These are phyloP conservation scores for Thripadectes ignobilis DNA, from an alignment of 2,797 vertebrate genomes.

Conservation along the genomic window DNA sequence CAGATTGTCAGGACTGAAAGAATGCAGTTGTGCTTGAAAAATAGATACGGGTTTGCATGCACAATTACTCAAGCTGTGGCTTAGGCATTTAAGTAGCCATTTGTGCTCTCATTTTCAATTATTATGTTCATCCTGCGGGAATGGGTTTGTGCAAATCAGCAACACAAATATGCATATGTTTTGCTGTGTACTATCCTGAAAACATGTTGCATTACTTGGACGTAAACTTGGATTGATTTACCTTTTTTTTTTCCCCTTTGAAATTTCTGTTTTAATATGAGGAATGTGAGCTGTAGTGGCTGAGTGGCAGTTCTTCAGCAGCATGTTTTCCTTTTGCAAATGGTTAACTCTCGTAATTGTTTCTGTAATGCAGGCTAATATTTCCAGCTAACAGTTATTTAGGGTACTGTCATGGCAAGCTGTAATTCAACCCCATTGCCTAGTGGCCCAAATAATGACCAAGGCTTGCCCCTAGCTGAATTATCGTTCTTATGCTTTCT, in stretches of 20 bases:
- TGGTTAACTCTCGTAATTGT: conserved; percentile 49
- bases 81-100: conserved; percentile 30
- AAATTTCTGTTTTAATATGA: background rate
- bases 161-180: conserved; percentile 24
- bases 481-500: background rate
- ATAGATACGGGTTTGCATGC: background rate
- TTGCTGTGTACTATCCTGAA: background rate
- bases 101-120: conserved; percentile 21
- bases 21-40: conserved; percentile 38
- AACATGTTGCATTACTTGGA: background rate
- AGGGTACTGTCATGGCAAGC: conserved; percentile 9
- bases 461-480: conserved; percentile 29
- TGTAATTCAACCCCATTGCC: background rate
- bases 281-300: background rate
- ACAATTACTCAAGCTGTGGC: background rate
- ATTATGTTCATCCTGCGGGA: background rate
- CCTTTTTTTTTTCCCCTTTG: background rate
- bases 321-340: conserved; percentile 44
- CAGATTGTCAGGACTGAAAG: conserved; percentile 25
- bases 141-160: conserved; percentile 17
- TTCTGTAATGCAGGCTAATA: conserved; percentile 46
- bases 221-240: conserved; percentile 15
- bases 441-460: conserved; percentile 48
- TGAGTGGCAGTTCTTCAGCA: background rate
- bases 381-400: conserved; percentile 51